These are phyloP conservation scores for Drosophila ustulata DNA, from an alignment of 2,888 invertebrate genomes.

Conservation along the genomic window DNA sequence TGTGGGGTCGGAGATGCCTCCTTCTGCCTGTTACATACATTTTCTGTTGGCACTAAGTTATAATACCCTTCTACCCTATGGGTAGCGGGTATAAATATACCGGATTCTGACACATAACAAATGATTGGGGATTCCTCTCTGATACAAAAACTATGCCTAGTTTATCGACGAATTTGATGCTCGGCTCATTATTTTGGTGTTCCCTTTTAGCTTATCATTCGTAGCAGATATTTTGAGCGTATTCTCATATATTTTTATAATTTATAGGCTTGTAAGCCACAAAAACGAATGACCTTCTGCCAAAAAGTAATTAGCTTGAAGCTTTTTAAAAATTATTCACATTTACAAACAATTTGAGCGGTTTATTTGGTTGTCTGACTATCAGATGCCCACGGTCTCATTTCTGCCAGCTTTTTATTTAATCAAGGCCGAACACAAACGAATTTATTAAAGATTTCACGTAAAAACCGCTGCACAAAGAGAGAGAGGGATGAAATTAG, in stretches of 20 bases:
- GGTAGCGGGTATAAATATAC: no score
- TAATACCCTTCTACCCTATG: no score
- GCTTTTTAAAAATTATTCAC: slow-evolving; percentile 35
- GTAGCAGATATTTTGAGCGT: not conserved
- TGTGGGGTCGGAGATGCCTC: no score
- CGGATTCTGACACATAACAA: not conserved
- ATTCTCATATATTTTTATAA: slow-evolving; percentile 3
- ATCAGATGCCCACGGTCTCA: slow-evolving; percentile 35
- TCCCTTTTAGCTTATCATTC: slow-evolving; percentile 29
- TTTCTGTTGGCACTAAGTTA: no score
- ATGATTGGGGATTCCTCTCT: not conserved
- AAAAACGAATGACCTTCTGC: slow-evolving; percentile 39
- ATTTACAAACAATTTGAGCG: slow-evolving; percentile 54
- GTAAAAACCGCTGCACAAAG: slow-evolving; percentile 22
- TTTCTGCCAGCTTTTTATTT: slow-evolving; percentile 29
- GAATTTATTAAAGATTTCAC: slow-evolving; percentile 43
- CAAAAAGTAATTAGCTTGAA: slow-evolving; percentile 56
- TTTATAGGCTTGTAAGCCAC: slow-evolving; percentile 27
- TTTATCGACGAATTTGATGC: slow-evolving; percentile 1
- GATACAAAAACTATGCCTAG: not conserved
- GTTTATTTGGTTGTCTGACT: slow-evolving; percentile 16
- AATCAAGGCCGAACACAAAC: slow-evolving; percentile 60
- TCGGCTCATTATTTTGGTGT: slow-evolving; percentile 5
- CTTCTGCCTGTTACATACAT: no score
- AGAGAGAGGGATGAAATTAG: slow-evolving; percentile 20